Evolutionary conservation across 2,888 invertebrate genomes (phyloP), one percentile per base, ranked within the genome.

Genomic region (Eurytoma adleriae): DNA sequence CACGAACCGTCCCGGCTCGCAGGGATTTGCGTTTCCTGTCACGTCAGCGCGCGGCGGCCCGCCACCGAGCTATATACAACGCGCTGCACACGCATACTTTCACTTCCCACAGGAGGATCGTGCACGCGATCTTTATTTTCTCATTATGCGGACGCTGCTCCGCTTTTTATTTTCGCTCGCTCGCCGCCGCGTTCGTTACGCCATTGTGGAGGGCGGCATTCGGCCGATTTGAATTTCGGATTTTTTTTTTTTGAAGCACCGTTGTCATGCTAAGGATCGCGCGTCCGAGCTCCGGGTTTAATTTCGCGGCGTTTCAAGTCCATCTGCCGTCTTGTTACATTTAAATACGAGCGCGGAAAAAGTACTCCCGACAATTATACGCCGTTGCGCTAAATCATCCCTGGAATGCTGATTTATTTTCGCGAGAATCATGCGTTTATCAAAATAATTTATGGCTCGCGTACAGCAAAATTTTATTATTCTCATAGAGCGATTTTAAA

Each of bases 21-120:
- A 64, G 76, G 76, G 69, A 79, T 82, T 74, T 71, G 78, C 78
- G 52, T 82, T 82, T 82, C 78, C 80, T 82, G 82, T 80, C 82
- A 80, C 79, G 80, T 80, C 74, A 80, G 40, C 72, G 57, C 70
- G 20, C 13, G 56, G 16, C 56, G 57, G 18, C 68, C 14, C 74
- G 48, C 64, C 54, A 54, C 24, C 73, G 27, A 14, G 30, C 59
- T 24, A 24, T 24, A 24, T 2, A 24, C 40, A 77, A 74, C 71
- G 71, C 62, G 59, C 62, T 70, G 67, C 59, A 40, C 16, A 10
- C n/a, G 1, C 16, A 40, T 72, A 79, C 77, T 79, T 82, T 77
- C 76, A 79, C 81, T 82, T 82, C 79, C 72, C 79, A 72, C 71
- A 75, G 76, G 59, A 48, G 24, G 18, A 57, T n/a, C 66, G 54